phyloP scores from a whole-genome alignment of 2,797 vertebrate species.

The Tapera naevia region DNA sequence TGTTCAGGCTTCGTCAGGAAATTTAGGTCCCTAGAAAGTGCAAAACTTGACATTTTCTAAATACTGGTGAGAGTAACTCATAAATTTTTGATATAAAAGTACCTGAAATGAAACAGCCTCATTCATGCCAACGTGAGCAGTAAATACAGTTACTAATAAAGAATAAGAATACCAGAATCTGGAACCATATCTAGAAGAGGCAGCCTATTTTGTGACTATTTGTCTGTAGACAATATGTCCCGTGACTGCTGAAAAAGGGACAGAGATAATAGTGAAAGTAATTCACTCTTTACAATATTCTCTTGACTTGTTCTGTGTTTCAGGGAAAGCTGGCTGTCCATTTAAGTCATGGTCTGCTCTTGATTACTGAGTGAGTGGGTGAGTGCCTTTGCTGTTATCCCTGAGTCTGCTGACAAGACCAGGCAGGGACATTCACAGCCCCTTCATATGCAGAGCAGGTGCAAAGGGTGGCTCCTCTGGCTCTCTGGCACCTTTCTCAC shows the following conservation, averaged over 20 bases:
- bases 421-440: accelerated
- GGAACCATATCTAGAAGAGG: neutral
- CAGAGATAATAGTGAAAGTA: neutral
- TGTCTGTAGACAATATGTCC: neutral
- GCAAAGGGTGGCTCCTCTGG: accelerated
- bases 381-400: neutral
- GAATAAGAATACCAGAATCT: neutral
- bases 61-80: neutral
- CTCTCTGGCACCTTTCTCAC: neutral
- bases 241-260: neutral
- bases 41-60: neutral
- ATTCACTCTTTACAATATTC: neutral
- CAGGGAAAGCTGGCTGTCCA: neutral
- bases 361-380: neutral
- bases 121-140: neutral
- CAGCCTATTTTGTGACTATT: neutral
- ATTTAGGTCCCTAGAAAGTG: neutral
- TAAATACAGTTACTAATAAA: neutral
- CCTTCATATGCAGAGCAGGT: neutral
- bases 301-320: neutral
- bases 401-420: accelerated
- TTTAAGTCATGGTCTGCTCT: neutral
- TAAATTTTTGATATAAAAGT: neutral
- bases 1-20: neutral
- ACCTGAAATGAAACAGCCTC: neutral